Evolutionary conservation across 1,140 invertebrate species (phyloP), one percentile per base, ranked within the genome.

Genomic region (Sipha flava): DNA sequence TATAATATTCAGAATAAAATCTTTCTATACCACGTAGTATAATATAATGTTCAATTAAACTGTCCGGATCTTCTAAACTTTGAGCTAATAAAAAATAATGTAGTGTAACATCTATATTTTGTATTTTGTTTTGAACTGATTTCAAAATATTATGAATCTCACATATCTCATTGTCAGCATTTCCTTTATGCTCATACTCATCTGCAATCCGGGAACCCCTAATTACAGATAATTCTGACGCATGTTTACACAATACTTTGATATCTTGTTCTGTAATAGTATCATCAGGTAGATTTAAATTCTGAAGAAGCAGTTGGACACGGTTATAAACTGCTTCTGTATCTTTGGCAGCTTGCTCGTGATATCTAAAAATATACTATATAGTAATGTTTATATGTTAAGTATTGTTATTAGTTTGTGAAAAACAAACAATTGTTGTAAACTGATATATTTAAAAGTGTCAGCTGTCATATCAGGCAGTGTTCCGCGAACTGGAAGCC

Each of bases 391-490:
- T 40, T n/a, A 26, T 29, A 2, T 45, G 5, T n/a, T n/a, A 14
- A n/a, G 18, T 14, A 7, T 3, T 2, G 47, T 29, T 29, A 23
- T 0, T 16, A 68, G 14, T 12, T 18, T 31, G 3, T 49, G 75
- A 62, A 47, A 34, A 80, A 79, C 86, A 86, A 88, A 92, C 86
- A 98, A 88, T 87, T 95, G 94, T 86, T 98, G 95, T 73, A 99
- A 87, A 80, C 91, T 88, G 72, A 99, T 91, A 86, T 98, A 99
- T 83, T 94, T 91, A 73, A 92, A 90, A 14, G 97, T 97, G 83
- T 98, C 96, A 21, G 96, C 92, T 14, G 95, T 96, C 98, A 99
- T 99, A 86, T 99, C 98, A 18, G 98, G 98, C 64, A 99, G 87
- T n/a, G 92, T 89, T 26, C 98, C 98, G 82, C 92, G 89, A 5